phyloP scores from a whole-genome alignment of 2,113 vertebrate genomes.

The Thamnaconus septentrionalis region DNA sequence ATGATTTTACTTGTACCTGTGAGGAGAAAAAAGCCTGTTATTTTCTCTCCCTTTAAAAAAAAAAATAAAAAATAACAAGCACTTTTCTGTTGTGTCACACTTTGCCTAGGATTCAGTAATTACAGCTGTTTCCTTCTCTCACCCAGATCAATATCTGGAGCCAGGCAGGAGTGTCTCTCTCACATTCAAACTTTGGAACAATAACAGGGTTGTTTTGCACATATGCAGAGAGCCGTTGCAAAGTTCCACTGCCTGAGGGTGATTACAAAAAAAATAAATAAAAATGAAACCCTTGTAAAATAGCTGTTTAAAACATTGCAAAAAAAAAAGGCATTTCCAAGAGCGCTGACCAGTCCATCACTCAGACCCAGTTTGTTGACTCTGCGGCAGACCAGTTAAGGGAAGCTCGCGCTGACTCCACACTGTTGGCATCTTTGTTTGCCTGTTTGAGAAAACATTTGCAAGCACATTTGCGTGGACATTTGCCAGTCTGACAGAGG shows the following conservation, averaged over 20 bases:
- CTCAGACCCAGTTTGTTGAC: conserved; percentile 15
- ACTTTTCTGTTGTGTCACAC: no score
- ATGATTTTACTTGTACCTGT: no score
- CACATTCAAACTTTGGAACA: not conserved
- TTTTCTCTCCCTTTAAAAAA: no score
- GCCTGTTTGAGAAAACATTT: not conserved
- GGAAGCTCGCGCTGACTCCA: conserved; percentile 7
- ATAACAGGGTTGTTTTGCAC: not conserved
- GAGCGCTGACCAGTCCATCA: conserved; percentile 1
- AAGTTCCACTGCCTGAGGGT: no score
- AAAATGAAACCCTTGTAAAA: not conserved
- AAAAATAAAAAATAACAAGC: no score
- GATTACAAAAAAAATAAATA: no score
- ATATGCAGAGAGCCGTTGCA: no score
- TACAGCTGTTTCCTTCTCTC: not conserved
- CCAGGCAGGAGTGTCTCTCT: not conserved
- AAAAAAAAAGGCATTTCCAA: conserved; percentile 2
- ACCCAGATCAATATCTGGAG: not conserved
- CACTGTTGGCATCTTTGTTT: not conserved
- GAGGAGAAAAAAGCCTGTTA: no score
- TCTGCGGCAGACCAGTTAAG: conserved; percentile 1
- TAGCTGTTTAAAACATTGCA: not conserved
- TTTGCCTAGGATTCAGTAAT: no score
- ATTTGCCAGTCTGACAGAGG: not conserved
- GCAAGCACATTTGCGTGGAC: not conserved